phyloP scores from a whole-genome alignment of 2,113 vertebrate genomes.

The Passer domesticus region DNA sequence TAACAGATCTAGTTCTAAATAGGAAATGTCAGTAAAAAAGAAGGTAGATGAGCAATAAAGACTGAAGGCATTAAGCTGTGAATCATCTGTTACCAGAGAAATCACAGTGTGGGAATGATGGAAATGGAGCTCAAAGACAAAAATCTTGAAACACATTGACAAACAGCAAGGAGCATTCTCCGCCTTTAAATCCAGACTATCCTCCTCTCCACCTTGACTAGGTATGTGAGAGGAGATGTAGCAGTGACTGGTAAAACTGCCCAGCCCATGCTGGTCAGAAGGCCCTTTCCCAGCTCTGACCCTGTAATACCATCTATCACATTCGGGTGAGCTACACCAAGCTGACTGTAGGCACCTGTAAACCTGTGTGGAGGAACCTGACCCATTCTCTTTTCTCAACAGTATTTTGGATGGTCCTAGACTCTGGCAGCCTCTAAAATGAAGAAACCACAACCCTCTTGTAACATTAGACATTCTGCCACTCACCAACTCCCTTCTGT shows the following conservation, averaged over 20 bases:
- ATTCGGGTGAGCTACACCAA: background rate
- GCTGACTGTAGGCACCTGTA: background rate
- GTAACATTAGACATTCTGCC: background rate
- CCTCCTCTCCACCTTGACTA: background rate
- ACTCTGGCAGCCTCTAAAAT: background rate
- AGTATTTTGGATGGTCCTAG: background rate
- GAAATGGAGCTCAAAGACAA: background rate
- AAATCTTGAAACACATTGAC: background rate
- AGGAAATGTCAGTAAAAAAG: background rate
- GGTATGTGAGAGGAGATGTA: background rate
- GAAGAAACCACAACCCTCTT: background rate
- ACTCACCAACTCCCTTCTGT: constrained; percentile 92
- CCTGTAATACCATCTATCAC: background rate
- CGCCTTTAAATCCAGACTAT: background rate
- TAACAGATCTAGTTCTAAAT: background rate
- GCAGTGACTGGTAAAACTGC: background rate
- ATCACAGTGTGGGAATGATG: background rate
- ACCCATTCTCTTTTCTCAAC: background rate
- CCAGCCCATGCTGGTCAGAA: background rate
- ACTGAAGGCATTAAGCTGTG: background rate
- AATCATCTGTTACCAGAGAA: background rate
- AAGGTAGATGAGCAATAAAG: background rate
- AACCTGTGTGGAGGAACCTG: background rate
- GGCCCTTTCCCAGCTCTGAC: background rate
- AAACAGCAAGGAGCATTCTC: background rate